Evolutionary conservation across 2,888 invertebrate species (phyloP).

Genomic region (Ennomos erosarius): DNA sequence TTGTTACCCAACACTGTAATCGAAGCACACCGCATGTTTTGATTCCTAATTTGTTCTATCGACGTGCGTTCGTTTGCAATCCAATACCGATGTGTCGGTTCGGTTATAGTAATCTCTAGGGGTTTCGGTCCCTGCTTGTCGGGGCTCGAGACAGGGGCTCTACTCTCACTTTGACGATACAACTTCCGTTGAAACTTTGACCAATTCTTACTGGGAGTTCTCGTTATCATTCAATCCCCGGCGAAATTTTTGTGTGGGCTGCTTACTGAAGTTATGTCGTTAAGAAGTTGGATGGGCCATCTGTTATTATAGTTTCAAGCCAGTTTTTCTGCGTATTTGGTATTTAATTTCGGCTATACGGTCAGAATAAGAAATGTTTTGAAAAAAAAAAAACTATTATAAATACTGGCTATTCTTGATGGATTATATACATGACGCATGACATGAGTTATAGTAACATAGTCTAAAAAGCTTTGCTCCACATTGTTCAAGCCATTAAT

Average conservation of each 20-base stretch:
- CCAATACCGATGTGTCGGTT: conserved; percentile 51
- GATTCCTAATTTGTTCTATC: conserved; percentile 38
- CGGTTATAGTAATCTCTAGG: conserved; percentile 52
- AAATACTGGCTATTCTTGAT: background rate
- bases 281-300: conserved; percentile 21
- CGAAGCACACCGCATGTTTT: conserved; percentile 32
- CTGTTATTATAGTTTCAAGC: conserved; percentile 19
- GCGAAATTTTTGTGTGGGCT: conserved; percentile 17
- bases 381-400: background rate
- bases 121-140: conserved; percentile 50
- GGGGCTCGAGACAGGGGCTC: conserved; percentile 20
- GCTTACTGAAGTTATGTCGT: conserved; percentile 24
- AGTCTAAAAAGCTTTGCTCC: no score
- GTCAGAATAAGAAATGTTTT: no score
- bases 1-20: conserved; percentile 17
- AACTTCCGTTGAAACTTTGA: conserved; percentile 21
- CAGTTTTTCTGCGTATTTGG: conserved; percentile 3
- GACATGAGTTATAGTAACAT: no score
- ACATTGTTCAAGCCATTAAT: no score
- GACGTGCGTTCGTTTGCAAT: conserved; percentile 45
- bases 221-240: conserved; percentile 29
- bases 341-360: no score
- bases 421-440: no score
- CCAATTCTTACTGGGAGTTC: conserved; percentile 22
- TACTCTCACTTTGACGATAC: conserved; percentile 19